Evolutionary conservation across 2,888 invertebrate species (phyloP), one percentile per base, ranked within the genome.

Genomic region (Macroteleia sp.): DNA sequence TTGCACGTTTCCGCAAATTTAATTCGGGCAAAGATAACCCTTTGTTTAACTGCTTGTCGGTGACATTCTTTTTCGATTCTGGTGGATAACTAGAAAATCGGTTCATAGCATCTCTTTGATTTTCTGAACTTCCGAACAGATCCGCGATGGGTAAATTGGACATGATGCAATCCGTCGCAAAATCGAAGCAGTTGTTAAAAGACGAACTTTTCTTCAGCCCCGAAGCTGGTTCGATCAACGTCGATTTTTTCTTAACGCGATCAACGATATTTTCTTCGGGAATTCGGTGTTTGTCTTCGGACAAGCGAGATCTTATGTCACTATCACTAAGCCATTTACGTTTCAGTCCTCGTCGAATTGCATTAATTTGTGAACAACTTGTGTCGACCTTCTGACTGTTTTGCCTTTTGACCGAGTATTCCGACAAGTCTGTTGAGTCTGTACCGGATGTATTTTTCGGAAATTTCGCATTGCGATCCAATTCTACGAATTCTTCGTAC

Each of bases 261-360:
- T n/a, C 39, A 1, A 2, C 19, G 20, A 2, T 32, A 17, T 25
- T 12, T 16, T 52, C 28, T n/a, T 25, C 25, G 5, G n/a, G 5
- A 9, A 32, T 10, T 2, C 10, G 10, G 8, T 25, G 8, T 25
- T 25, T 25, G 25, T 25, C 25, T 30, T 30, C 10, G 10, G 50
- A 25, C 2, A 12, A 44, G 10, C 30, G 59, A 42, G 30, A 20
- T 10, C n/a, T 67, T 75, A 75, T 67, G 54, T 67, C 67, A 41
- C 44, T 61, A n/a, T 75, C 74, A 10, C 74, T 75, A 1, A 59
- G 22, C 74, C 67, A 67, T 36, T 67, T 75, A 3, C 74, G 59
- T 67, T 67, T 62, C 0, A 62, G 19, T 2, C 62, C 41, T 25
- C 48, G 22, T 36, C 3, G 6, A 1, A 41, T n/a, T 48, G 48